Evolutionary conservation across 1,140 invertebrate genomes (phyloP).

Genomic region (Calephelis virginiensis): DNA sequence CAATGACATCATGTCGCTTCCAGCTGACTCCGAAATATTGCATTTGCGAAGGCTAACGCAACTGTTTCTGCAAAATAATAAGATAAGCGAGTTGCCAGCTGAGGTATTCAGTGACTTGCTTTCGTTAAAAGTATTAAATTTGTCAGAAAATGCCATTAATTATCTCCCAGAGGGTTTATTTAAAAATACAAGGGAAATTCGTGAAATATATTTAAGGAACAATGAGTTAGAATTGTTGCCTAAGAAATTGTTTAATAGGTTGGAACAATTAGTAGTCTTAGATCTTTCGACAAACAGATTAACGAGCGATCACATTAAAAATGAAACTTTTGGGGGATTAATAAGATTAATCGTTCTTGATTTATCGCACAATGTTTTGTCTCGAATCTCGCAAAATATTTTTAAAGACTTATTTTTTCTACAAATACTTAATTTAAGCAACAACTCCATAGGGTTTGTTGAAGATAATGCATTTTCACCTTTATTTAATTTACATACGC

Average conservation of each 20-base stretch:
- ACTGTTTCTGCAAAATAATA: conserved; percentile 87
- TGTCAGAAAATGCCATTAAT: conserved; percentile 86
- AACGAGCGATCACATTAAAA: conserved; percentile 83
- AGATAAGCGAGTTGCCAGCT: conserved; percentile 82
- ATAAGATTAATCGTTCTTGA: conserved; percentile 84
- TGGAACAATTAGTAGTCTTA: conserved; percentile 84
- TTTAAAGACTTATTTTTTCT: conserved; percentile 90
- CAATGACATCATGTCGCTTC: conserved; percentile 84
- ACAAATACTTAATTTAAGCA: conserved; percentile 88
- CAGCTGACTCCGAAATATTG: conserved; percentile 83
- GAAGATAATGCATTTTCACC: conserved; percentile 88
- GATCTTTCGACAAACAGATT: conserved; percentile 87
- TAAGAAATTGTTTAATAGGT: conserved; percentile 82
- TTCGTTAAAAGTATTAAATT: conserved; percentile 85
- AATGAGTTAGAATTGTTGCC: conserved; percentile 86
- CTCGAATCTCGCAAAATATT: conserved; percentile 81
- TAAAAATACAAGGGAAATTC: conserved; percentile 82
- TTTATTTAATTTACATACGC: conserved; percentile 89
- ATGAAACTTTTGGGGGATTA: conserved; percentile 84
- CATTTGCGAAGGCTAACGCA: conserved; percentile 84
- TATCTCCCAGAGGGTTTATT: conserved; percentile 86
- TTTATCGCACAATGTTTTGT: conserved; percentile 83
- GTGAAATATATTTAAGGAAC: conserved; percentile 86
- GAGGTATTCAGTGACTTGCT: conserved; percentile 84
- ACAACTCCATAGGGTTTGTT: conserved; percentile 88